phyloP scores from a whole-genome alignment of 2,888 invertebrate genomes.

The Trachelus iudaicus region DNA sequence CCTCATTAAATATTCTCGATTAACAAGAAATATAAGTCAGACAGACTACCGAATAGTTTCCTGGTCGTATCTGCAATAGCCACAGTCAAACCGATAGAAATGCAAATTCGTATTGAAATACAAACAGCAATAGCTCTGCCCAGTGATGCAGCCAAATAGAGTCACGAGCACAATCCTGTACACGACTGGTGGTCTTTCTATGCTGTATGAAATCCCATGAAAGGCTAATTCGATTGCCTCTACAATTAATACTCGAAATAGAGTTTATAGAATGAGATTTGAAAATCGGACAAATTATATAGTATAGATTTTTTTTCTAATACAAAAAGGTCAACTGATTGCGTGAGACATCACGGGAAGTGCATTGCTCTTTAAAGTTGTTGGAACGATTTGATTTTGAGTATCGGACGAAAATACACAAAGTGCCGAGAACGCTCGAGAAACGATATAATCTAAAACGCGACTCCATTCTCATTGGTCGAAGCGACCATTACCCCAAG shows the following conservation, averaged over 20 bases:
- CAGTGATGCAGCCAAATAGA: slow-evolving; percentile 29
- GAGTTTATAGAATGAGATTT: background rate
- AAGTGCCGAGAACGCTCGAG: background rate
- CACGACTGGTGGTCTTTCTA: background rate
- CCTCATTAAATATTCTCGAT: background rate
- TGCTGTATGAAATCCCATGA: background rate
- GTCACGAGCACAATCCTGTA: slow-evolving; percentile 1
- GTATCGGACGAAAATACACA: background rate
- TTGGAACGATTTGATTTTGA: background rate
- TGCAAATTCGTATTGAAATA: slow-evolving; percentile 35
- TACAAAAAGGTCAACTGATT: background rate
- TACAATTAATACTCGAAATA: background rate
- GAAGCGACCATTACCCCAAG: slow-evolving; percentile 27
- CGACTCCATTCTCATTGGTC: slow-evolving; percentile 16
- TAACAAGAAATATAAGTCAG: background rate
- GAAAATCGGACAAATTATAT: background rate
- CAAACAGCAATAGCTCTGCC: slow-evolving; percentile 23
- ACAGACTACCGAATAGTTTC: background rate
- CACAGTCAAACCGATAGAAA: slow-evolving; percentile 21
- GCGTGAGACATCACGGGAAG: background rate
- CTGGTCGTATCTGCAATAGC: background rate
- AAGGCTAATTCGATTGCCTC: background rate
- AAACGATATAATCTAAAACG: slow-evolving; percentile 12
- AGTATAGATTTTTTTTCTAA: background rate
- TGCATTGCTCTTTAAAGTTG: background rate